Evolutionary conservation across 2,888 invertebrate species (phyloP).

Genomic region (Archaeoteleia sp.): DNA sequence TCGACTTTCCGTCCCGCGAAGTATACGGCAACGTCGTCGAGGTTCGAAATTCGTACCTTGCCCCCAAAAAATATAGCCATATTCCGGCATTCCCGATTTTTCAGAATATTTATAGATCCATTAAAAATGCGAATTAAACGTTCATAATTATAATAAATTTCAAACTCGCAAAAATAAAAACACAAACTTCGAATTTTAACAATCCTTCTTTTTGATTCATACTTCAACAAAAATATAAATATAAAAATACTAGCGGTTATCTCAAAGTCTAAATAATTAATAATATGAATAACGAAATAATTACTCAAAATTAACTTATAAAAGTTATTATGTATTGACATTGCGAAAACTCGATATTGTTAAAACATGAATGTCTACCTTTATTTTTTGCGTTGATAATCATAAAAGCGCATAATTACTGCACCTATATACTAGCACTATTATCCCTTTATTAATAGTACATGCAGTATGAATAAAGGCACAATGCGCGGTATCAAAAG

Average conservation of each 20-base stretch:
- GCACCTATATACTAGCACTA: conserved; percentile 28
- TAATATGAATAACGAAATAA: too few species aligned
- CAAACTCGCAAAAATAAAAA: too few species aligned
- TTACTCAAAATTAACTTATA: too few species aligned
- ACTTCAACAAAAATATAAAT: too few species aligned
- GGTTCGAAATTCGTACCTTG: conserved; percentile 40
- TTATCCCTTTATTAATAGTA: conserved; percentile 40
- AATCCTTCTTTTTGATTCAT: too few species aligned
- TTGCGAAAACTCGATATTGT: too few species aligned
- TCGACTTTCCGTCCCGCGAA: conserved; percentile 52
- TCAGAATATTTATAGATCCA: neutral
- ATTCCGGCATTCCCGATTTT: neutral
- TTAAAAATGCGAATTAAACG: neutral
- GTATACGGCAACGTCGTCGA: conserved; percentile 42
- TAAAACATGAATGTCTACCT: conserved; percentile 20
- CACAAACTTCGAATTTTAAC: too few species aligned
- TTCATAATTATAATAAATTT: too few species aligned
- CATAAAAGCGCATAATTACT: conserved; percentile 38
- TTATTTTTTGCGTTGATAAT: conserved; percentile 25
- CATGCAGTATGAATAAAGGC: conserved; percentile 38
- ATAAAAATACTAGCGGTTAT: too few species aligned
- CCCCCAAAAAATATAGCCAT: conserved; percentile 11
- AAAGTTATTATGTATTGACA: too few species aligned
- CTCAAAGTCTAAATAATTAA: too few species aligned
- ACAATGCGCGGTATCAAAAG: conserved; percentile 39